Percentiles rank a stretch among this genome's conserved stretches.
Evolutionary conservation across 2,113 vertebrate genomes (phyloP).

Genomic region (Centropus bengalensis): DNA sequence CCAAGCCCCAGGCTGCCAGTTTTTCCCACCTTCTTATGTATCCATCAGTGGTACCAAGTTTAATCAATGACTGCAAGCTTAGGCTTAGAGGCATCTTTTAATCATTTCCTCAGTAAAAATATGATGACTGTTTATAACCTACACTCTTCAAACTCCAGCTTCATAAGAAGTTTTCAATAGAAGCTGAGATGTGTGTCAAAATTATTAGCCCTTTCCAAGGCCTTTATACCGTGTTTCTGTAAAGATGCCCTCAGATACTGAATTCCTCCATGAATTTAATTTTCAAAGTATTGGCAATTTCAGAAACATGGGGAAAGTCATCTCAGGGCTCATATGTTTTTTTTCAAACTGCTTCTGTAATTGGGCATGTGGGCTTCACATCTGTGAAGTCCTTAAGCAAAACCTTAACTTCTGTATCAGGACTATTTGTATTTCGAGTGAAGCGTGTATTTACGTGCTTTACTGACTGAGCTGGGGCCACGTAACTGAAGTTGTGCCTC

Average conservation of each 20-base stretch:
- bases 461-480: not conserved
- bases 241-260: not conserved
- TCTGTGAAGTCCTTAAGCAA: not conserved
- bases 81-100: not conserved
- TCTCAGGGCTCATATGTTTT: not conserved
- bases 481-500: not conserved
- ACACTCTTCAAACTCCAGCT: not conserved
- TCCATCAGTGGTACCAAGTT: not conserved
- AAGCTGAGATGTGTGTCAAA: not conserved
- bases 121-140: not conserved
- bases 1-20: not conserved
- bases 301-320: not conserved
- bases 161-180: not conserved
- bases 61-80: not conserved
- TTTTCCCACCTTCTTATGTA: not conserved
- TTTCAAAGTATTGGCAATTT: not conserved
- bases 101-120: not conserved
- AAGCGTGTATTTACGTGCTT: not conserved
- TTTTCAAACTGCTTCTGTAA: not conserved
- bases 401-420: not conserved
- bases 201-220: not conserved
- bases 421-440: not conserved
- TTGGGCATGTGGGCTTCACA: not conserved
- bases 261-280: not conserved
- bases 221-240: not conserved